Base-by-base conservation (phyloP, 2,888 invertebrate species). In the Agrenia bidenticulata region DNA sequence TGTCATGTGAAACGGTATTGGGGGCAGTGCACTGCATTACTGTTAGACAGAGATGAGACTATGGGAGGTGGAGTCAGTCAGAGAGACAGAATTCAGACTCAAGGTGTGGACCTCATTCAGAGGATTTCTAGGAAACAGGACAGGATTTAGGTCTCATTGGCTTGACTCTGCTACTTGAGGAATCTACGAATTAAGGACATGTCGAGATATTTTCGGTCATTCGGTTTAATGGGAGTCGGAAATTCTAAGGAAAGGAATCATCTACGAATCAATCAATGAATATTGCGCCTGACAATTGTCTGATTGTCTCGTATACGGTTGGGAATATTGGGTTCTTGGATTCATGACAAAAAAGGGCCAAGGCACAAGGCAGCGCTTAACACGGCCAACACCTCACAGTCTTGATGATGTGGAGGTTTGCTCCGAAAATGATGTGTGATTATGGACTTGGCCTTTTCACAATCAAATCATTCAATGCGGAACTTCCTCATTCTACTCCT, bases 1-100 rank as follows among this genome's bases (percentile, higher is more conserved):
- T 45, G 26, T 51, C 51, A 51, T 51, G 45, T 55, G 32, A 55
- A 32, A 23, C 55, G 55, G 15, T 55, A 32, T 24, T 55, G 55
- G 27, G 55, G 27, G 55, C 55, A 19, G n/a, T 17, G 15, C 19
- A 45, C 45, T 45, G 45, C 19, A 17, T 17, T 15, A 45, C 45
- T 45, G 45, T 45, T 17, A 17, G 15, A 19, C n/a, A 45, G 45
- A 45, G 32, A n/a, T n/a, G n/a, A 32, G 32, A 32, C 32, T 32
- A 32, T 32, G 32, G 32, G 32, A 32, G 45, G 45, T 45, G 45
- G 45, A 45, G 45, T 45, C 45, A 45, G 45, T 45, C 45, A 45
- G 45, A 45, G 45, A 45, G 45, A 45, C 45, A 45, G 19, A 45
- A 45, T 45, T 45, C 45, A 45, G 45, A 45, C 45, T 45, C 45